Conservation (phyloP, 1,140 invertebrate genomes). For the Homarus americanus region DNA sequence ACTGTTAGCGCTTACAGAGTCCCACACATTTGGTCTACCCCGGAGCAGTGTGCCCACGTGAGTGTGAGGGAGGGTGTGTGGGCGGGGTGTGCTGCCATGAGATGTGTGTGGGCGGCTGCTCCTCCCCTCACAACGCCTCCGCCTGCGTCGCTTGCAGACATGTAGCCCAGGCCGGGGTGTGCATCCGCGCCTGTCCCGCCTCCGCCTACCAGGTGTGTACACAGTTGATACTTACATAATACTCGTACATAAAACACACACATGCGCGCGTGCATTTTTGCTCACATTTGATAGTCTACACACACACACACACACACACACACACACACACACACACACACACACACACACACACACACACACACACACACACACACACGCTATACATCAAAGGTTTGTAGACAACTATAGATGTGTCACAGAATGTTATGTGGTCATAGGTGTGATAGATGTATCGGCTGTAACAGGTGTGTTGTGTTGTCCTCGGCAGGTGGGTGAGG, state of each 20-base stretch:
- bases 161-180: neutral
- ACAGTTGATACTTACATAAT: too few relatives aligned
- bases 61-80: neutral
- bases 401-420: too few relatives aligned
- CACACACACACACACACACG: neutral
- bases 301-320: conserved; percentile 20
- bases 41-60: too few relatives aligned
- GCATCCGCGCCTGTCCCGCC: neutral
- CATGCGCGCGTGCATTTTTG: neutral
- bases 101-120: conserved; percentile 35
- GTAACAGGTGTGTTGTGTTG: too few relatives aligned
- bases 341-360: conserved; percentile 37
- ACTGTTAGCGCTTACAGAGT: too few relatives aligned
- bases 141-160: conserved; percentile 37
- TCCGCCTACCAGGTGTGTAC: neutral
- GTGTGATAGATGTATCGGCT: too few relatives aligned
- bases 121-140: conserved; percentile 37
- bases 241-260: neutral
- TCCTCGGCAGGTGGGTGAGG: neutral
- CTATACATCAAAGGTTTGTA: too few relatives aligned
- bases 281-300: neutral
- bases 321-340: conserved; percentile 31
- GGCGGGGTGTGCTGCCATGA: conserved; percentile 20
- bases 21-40: too few relatives aligned
- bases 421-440: too few relatives aligned